Percentiles rank a stretch among this genome's conserved stretches.
Conservation (phyloP, 2,113 vertebrate species). For the Psilopogon haemacephalus region DNA sequence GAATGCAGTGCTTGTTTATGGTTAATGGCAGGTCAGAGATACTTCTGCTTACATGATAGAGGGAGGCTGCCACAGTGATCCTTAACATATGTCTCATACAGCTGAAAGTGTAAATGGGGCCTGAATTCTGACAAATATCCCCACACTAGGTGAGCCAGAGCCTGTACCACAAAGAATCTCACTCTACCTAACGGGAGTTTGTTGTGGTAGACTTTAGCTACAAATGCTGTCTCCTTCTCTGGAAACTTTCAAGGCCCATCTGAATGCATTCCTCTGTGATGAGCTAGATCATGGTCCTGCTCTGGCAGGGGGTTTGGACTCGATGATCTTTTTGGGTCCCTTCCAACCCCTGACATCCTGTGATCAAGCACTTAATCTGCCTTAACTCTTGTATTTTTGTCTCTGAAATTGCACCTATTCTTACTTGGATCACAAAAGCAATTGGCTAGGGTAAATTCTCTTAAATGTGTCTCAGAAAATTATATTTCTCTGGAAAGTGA, state of each 20-base stretch:
- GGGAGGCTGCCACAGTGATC: background rate
- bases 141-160: fast-evolving
- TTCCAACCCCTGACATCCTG: no score
- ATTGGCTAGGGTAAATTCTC: background rate
- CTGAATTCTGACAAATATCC: background rate
- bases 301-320: no score
- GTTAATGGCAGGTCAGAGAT: background rate
- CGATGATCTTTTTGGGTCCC: no score
- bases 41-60: background rate
- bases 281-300: no score
- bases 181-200: fast-evolving
- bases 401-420: background rate
- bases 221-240: background rate
- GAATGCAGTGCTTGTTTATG: background rate
- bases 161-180: background rate
- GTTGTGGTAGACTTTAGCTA: fast-evolving
- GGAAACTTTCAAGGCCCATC: no score
- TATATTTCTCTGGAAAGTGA: background rate
- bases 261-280: no score
- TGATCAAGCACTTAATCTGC: fast-evolving
- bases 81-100: background rate
- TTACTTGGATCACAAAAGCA: background rate
- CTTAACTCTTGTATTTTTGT: background rate
- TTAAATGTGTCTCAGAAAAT: background rate
- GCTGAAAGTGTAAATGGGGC: background rate